Conservation (phyloP, 2,113 vertebrate genomes). For the Bos indicus region DNA sequence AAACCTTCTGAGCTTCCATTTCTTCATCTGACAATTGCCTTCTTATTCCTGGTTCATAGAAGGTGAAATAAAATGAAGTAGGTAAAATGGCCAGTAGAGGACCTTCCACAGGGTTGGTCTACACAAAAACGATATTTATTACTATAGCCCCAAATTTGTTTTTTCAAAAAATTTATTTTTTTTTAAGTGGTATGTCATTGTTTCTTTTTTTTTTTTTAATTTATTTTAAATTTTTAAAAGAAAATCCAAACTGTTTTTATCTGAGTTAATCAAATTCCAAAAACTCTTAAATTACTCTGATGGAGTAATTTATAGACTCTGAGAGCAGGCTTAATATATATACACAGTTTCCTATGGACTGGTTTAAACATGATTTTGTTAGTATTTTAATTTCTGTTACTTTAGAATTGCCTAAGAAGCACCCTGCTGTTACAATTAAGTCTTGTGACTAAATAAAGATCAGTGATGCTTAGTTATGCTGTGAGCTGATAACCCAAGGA, state of each 20-base stretch:
- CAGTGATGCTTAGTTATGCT: neutral
- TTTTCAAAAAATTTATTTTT: neutral
- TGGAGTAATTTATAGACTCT: neutral
- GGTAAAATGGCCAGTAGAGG: neutral
- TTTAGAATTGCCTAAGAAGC: neutral
- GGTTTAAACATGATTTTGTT: neutral
- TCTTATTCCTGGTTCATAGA: neutral
- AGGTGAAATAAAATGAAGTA: neutral
- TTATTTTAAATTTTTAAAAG: too few relatives aligned
- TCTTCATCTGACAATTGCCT: neutral
- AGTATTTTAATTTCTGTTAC: neutral
- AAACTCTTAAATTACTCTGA: slow-evolving; percentile 3
- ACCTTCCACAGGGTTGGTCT: neutral
- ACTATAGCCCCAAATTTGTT: neutral
- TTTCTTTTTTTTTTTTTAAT: too few relatives aligned
- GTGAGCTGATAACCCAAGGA: neutral
- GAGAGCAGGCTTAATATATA: neutral
- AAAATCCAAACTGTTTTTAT: neutral
- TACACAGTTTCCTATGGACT: neutral
- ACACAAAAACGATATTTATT: neutral
- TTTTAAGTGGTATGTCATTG: too few relatives aligned
- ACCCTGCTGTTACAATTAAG: neutral
- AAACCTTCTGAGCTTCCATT: neutral
- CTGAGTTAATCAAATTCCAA: neutral
- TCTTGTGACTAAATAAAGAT: neutral